Evolutionary conservation across 2,797 vertebrate species (phyloP).

Genomic region (Lycodopsis pacificus): DNA sequence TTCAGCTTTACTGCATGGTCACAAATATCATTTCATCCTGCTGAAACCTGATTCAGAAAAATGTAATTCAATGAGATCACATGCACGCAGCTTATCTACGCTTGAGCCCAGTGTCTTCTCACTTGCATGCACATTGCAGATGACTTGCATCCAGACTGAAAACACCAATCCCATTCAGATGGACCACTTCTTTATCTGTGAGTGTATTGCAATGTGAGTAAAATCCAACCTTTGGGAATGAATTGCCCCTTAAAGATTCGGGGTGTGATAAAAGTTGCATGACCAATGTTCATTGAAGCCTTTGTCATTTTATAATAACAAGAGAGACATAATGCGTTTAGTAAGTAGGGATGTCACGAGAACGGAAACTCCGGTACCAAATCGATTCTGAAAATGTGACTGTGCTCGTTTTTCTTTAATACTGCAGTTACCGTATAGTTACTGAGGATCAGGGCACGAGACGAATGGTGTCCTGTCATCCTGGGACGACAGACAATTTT

Average conservation of each 20-base stretch:
- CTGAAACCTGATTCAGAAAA: conserved; percentile 10
- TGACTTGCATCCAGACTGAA: conserved; percentile 28
- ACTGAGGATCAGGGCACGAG: not conserved
- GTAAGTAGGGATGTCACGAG: not conserved
- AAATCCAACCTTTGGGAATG: conserved; percentile 17
- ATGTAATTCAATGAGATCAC: conserved; percentile 25
- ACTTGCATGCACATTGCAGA: conserved; percentile 17
- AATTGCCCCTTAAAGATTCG: conserved; percentile 12
- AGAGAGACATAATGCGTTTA: conserved; percentile 16
- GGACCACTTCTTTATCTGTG: conserved; percentile 2
- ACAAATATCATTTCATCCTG: conserved; percentile 2
- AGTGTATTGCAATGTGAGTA: conserved; percentile 11
- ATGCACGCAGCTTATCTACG: conserved; percentile 10
- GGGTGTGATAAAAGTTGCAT: conserved; percentile 20
- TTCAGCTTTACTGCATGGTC: not conserved
- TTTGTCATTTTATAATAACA: conserved; percentile 26
- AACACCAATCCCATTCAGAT: conserved; percentile 11
- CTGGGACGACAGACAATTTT: not conserved
- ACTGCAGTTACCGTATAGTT: too few relatives aligned
- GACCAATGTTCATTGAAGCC: conserved; percentile 5
- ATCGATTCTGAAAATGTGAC: not conserved
- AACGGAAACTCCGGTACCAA: not conserved
- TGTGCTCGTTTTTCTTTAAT: too few relatives aligned
- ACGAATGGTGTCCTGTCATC: not conserved
- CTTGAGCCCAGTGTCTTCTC: not conserved